Conservation (phyloP, 2,888 invertebrate species). For the Drosophila sordidapex region DNA sequence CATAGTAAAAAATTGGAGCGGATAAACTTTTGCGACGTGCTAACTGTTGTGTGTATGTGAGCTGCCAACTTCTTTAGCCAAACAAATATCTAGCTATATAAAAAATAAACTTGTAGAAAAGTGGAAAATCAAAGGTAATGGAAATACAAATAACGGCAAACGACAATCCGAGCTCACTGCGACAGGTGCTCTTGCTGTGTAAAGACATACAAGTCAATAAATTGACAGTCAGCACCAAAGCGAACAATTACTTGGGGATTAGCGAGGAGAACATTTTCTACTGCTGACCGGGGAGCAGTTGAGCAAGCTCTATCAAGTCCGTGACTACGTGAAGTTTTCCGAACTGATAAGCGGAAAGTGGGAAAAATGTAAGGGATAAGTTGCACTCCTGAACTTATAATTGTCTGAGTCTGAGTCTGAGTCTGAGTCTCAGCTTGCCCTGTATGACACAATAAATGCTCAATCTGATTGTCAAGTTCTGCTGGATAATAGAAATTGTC, state of each 20-base stretch:
- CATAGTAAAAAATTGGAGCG: slow-evolving; percentile 76
- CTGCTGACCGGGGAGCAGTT: slow-evolving; percentile 20
- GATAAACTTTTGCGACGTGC: slow-evolving; percentile 70
- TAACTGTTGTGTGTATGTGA: slow-evolving; percentile 48
- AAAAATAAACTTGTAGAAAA: slow-evolving; percentile 2
- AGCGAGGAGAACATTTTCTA: slow-evolving; percentile 35
- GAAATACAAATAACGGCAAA: slow-evolving; percentile 38
- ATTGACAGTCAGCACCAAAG: slow-evolving; percentile 68
- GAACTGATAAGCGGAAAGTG: not conserved
- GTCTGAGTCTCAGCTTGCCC: not conserved
- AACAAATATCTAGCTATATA: not conserved
- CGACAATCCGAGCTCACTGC: slow-evolving; percentile 54
- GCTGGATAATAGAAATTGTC: not conserved
- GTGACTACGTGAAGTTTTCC: slow-evolving; percentile 14
- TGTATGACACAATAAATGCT: not conserved
- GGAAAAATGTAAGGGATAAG: not conserved
- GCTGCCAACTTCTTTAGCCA: slow-evolving; percentile 44
- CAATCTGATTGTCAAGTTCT: not conserved
- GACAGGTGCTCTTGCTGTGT: slow-evolving; percentile 63
- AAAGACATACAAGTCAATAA: slow-evolving; percentile 65
- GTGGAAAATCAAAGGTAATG: slow-evolving; percentile 50
- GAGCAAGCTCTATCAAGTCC: not conserved
- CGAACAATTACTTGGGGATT: slow-evolving; percentile 77
- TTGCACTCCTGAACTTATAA: slow-evolving; percentile 27
- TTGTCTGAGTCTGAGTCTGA: slow-evolving; percentile 4